These are phyloP conservation scores for Aphelenchoides avenae DNA, from an alignment of 1,140 invertebrate genomes.

Conservation along the genomic window DNA sequence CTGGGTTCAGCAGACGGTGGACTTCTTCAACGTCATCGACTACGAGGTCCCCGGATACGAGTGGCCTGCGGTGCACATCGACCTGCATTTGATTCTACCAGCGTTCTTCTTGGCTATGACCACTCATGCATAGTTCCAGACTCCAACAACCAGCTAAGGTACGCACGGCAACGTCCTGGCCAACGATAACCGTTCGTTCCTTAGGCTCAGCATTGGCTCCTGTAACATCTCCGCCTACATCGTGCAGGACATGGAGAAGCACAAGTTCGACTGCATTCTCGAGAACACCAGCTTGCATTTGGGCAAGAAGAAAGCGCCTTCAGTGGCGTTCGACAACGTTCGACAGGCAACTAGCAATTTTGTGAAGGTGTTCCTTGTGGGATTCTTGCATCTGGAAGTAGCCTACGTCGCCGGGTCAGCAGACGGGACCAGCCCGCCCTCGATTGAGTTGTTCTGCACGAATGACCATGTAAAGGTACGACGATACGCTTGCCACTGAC, in stretches of 20 bases:
- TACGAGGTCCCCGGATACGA: constrained; percentile 50
- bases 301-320: constrained; percentile 26
- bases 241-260: constrained; percentile 21
- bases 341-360: constrained; percentile 4
- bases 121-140: constrained; percentile 24
- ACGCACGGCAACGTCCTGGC: not conserved
- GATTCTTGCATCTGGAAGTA: constrained; percentile 28
- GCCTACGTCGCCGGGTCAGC: not conserved
- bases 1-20: constrained; percentile 37
- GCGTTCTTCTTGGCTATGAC: constrained; percentile 40
- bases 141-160: constrained; percentile 32
- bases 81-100: constrained; percentile 40
- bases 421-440: not conserved
- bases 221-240: constrained; percentile 39
- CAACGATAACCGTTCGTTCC: constrained; percentile 8
- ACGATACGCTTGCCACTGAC: not conserved
- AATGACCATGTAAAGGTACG: constrained; percentile 18
- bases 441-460: not conserved
- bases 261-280: constrained; percentile 32
- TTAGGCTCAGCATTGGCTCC: constrained; percentile 40
- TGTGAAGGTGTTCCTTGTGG: constrained; percentile 32
- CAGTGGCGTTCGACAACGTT: constrained; percentile 5
- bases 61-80: constrained; percentile 26
- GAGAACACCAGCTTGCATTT: constrained; percentile 37
- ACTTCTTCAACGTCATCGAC: constrained; percentile 45